These are phyloP conservation scores for Mola mola DNA, from an alignment of 2,113 vertebrate genomes.

Conservation along the genomic window DNA sequence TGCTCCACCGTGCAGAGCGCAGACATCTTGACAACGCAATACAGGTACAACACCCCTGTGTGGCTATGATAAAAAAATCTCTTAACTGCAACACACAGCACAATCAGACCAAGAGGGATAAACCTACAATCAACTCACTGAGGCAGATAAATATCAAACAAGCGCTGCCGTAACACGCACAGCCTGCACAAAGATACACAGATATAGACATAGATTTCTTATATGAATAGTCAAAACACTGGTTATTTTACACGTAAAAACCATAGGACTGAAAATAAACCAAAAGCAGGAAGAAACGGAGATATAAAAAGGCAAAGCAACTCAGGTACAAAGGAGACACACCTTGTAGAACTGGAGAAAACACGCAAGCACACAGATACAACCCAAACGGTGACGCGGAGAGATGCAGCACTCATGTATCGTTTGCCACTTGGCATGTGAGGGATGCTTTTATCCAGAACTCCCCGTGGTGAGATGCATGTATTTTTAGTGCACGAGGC, in stretches of 20 bases:
- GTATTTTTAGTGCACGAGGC: constrained; percentile 41
- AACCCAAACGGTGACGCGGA: constrained; percentile 20
- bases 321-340: not conserved
- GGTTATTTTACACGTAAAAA: too few species aligned
- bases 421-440: constrained; percentile 15
- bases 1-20: constrained; percentile 23
- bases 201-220: too few species aligned
- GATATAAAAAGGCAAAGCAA: not conserved
- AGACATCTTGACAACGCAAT: constrained; percentile 4
- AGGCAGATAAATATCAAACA: too few species aligned
- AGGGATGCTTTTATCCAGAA: constrained; percentile 48
- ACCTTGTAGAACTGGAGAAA: not conserved
- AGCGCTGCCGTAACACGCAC: too few species aligned
- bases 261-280: not conserved
- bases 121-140: too few species aligned
- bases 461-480: constrained; percentile 19
- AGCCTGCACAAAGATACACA: too few species aligned
- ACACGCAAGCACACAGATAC: not conserved
- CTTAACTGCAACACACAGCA: too few species aligned
- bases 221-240: too few species aligned
- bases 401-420: constrained; percentile 3
- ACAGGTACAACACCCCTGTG: not conserved
- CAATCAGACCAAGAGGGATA: not conserved
- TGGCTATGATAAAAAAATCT: too few species aligned
- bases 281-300: not conserved